Base-by-base conservation (phyloP, 2,888 invertebrate genomes). In the Lissonota sp. region DNA sequence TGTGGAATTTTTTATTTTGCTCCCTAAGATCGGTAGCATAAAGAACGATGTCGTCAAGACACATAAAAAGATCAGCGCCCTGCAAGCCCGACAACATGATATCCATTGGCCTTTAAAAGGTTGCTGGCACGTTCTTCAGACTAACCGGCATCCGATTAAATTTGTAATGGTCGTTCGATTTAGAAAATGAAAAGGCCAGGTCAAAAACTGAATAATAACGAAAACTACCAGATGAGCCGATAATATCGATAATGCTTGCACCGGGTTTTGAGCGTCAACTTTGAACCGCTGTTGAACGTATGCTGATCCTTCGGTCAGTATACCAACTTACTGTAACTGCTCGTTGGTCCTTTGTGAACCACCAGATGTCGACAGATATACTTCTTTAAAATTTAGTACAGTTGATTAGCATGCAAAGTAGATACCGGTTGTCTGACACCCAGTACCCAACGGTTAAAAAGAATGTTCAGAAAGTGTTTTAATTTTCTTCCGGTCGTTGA, bases 241-340 rank as follows among this genome's bases (percentile, higher is more conserved):
- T 42, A 12, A 89, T 89, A 42, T 90, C 89, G 12, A 78, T 62
- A 6, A 90, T 84, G 16, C 83, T 82, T 4, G 88, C n/a, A n/a
- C n/a, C n/a, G n/a, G n/a, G n/a, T n/a, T n/a, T n/a, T n/a, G n/a
- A n/a, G n/a, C n/a, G n/a, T n/a, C n/a, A n/a, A n/a, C n/a, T n/a
- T n/a, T n/a, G n/a, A n/a, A n/a, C n/a, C n/a, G n/a, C n/a, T n/a
- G n/a, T n/a, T n/a, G n/a, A n/a, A n/a, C n/a, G n/a, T n/a, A n/a
- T n/a, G n/a, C n/a, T n/a, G n/a, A n/a, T n/a, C n/a, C n/a, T n/a
- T n/a, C n/a, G n/a, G n/a, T n/a, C n/a, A n/a, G n/a, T n/a, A n/a
- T n/a, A n/a, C n/a, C n/a, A n/a, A n/a, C n/a, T n/a, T n/a, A n/a
- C n/a, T n/a, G n/a, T n/a, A n/a, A n/a, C n/a, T n/a, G n/a, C n/a